phyloP scores from a whole-genome alignment of 2,113 vertebrate species.

The Halichoeres trimaculatus region DNA sequence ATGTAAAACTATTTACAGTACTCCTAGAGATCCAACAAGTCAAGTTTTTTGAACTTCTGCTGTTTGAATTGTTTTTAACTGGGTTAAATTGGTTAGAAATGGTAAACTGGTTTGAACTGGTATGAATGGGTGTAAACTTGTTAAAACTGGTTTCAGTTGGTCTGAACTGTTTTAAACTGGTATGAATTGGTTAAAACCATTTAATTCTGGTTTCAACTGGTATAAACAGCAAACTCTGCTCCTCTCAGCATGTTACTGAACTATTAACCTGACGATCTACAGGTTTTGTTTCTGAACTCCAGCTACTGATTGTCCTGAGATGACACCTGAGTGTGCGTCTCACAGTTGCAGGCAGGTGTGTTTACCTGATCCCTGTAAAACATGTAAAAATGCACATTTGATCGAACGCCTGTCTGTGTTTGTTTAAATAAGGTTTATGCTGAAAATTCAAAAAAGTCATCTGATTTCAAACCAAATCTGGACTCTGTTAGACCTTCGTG shows the following conservation, averaged over 20 bases:
- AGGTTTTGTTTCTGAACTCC: not conserved
- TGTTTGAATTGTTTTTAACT: not conserved
- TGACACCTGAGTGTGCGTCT: not conserved
- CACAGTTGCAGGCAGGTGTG: not conserved
- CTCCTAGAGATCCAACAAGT: no score
- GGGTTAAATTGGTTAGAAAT: not conserved
- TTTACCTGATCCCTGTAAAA: not conserved
- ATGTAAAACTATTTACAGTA: no score
- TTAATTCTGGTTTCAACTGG: not conserved
- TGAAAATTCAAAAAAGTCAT: not conserved
- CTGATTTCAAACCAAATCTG: not conserved
- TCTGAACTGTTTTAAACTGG: not conserved
- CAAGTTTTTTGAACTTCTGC: no score
- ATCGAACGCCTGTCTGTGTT: not conserved
- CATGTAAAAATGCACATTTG: constrained; percentile 2
- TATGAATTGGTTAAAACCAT: not conserved
- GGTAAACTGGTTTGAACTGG: not conserved
- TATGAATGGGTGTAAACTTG: not conserved
- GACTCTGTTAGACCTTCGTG: not conserved
- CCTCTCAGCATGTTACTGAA: not conserved
- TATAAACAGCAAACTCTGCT: not conserved
- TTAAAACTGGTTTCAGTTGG: not conserved
- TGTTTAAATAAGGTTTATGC: not conserved
- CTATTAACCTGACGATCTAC: not conserved
- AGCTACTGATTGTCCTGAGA: not conserved